These are phyloP conservation scores for Petrophora chlorosata DNA, from an alignment of 2,888 invertebrate genomes.

Conservation along the genomic window DNA sequence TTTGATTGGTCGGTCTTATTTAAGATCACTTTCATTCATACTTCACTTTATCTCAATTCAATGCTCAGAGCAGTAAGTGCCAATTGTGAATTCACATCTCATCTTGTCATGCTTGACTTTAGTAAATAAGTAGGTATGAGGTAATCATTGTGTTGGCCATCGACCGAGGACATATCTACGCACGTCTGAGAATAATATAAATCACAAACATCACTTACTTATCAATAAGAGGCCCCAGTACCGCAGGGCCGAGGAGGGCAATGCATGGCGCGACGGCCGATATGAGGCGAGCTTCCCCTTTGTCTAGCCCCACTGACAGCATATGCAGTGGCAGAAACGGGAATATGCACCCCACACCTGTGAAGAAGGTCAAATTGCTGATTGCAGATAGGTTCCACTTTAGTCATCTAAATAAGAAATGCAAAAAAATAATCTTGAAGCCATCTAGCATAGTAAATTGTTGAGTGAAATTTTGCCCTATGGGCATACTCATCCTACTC, in stretches of 20 bases:
- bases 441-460: too few relatives aligned
- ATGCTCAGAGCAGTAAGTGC: background rate
- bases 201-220: constrained; percentile 73
- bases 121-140: constrained; percentile 11
- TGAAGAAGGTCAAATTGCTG: constrained; percentile 21
- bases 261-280: constrained; percentile 91
- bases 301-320: constrained; percentile 88
- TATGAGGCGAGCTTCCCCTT: constrained; percentile 89
- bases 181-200: constrained; percentile 28
- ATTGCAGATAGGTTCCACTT: background rate
- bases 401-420: too few relatives aligned
- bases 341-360: constrained; percentile 92
- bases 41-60: too few relatives aligned
- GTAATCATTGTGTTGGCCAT: constrained; percentile 23
- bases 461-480: too few relatives aligned
- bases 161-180: constrained; percentile 21
- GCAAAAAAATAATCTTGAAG: too few relatives aligned
- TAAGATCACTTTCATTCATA: too few relatives aligned
- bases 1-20: too few relatives aligned
- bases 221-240: constrained; percentile 92
- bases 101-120: constrained; percentile 10
- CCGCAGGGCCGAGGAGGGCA: constrained; percentile 90
- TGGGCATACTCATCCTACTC: too few relatives aligned
- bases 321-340: constrained; percentile 92
- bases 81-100: constrained; percentile 7